These are phyloP conservation scores for Engraulis encrasicolus DNA, from an alignment of 2,113 vertebrate genomes.

Conservation along the genomic window DNA sequence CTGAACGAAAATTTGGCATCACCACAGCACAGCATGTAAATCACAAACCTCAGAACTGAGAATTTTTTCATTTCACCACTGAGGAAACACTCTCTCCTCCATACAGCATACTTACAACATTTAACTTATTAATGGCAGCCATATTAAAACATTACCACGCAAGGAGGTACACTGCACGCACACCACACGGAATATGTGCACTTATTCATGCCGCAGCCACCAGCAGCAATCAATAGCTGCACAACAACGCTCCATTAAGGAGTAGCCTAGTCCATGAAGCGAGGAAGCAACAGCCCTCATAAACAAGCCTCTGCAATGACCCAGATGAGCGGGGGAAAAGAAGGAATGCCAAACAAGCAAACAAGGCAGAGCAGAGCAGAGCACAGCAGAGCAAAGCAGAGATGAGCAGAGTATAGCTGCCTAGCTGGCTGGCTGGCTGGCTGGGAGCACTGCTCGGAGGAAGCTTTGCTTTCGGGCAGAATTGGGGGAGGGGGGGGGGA, in stretches of 20 bases:
- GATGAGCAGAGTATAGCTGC: too few species aligned
- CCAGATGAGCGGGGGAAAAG: neutral
- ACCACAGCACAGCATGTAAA: neutral
- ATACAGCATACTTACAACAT: neutral
- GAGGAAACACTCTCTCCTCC: neutral
- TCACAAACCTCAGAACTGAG: neutral
- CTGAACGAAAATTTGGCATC: neutral
- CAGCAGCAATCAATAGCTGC: neutral
- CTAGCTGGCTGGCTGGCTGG: neutral
- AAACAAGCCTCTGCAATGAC: slow-evolving; percentile 16
- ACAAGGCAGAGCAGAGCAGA: neutral
- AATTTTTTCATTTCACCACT: neutral
- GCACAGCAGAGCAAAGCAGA: too few species aligned
- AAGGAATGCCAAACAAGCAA: neutral
- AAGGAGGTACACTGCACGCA: too few species aligned
- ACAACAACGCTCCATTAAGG: neutral
- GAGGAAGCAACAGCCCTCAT: neutral
- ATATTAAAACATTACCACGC: neutral
- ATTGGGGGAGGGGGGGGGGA: neutral
- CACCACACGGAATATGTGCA: neutral
- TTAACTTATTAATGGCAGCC: neutral
- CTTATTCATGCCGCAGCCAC: neutral
- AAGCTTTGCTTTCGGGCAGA: too few species aligned
- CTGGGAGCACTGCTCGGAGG: neutral
- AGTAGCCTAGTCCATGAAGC: neutral